A percentile compares a stretch with the other conserved stretches of the same genome.
These are phyloP conservation scores for Trichosurus vulpecula DNA, from an alignment of 2,797 vertebrate species.

Conservation along the genomic window DNA sequence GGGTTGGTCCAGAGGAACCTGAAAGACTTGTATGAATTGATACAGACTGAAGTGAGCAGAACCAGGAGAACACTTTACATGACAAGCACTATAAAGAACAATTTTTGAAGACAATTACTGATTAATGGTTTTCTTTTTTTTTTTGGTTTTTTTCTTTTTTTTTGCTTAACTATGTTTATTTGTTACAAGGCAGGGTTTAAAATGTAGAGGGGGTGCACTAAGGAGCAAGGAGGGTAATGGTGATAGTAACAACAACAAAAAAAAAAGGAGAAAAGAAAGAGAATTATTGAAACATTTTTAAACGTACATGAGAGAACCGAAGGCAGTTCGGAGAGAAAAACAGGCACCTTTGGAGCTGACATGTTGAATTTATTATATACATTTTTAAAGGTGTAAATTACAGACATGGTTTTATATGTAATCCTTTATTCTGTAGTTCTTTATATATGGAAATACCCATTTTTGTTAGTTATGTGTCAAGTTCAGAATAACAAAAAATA, in stretches of 20 bases:
- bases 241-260: not conserved
- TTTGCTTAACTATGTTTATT: not conserved
- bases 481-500: not conserved
- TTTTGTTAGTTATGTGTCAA: not conserved
- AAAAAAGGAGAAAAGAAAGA: not conserved
- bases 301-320: not conserved
- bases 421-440: not conserved
- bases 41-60: not conserved
- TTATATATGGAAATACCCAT: not conserved
- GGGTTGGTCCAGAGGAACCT: not conserved
- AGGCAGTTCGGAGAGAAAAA: not conserved
- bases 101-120: not conserved
- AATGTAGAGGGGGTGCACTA: not conserved
- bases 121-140: no score
- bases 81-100: not conserved
- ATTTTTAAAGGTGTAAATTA: not conserved
- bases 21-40: not conserved
- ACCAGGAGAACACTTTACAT: not conserved
- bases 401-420: not conserved
- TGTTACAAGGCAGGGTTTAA: not conserved
- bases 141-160: not conserved
- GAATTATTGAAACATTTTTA: not conserved
- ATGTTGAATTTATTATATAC: not conserved
- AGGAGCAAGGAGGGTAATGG: not conserved
- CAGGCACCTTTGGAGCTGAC: not conserved